Percentiles rank a stretch among this genome's conserved stretches.
Evolutionary conservation across 2,797 vertebrate genomes (phyloP).

Genomic region (Lepidocolaptes lacrymiger): DNA sequence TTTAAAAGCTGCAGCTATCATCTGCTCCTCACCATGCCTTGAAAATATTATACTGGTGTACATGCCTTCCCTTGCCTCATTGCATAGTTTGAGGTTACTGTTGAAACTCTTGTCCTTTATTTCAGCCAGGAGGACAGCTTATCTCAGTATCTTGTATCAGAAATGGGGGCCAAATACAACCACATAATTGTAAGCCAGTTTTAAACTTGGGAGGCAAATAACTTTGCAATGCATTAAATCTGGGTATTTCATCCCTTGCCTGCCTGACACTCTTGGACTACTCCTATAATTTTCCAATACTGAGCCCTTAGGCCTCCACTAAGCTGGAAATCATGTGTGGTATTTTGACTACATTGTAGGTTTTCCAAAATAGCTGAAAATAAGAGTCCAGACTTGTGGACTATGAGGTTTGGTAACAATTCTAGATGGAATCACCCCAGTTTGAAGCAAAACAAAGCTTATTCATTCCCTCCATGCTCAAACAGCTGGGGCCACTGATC

Average conservation of each 20-base stretch:
- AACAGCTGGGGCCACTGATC: background rate
- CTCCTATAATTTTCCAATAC: background rate
- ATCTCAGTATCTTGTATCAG: background rate
- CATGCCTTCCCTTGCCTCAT: background rate
- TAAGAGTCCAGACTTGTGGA: background rate
- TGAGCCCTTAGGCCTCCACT: background rate
- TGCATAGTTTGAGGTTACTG: background rate
- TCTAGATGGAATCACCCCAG: background rate
- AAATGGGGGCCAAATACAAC: background rate
- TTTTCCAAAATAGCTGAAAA: background rate
- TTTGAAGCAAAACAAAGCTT: background rate
- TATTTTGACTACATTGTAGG: background rate
- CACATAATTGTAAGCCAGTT: background rate
- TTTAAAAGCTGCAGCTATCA: background rate
- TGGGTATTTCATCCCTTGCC: background rate
- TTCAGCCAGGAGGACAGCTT: background rate
- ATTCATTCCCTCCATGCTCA: background rate
- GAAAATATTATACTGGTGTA: background rate
- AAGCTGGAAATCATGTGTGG: background rate
- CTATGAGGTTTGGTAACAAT: background rate
- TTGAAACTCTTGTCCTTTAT: background rate
- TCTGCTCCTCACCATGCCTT: background rate
- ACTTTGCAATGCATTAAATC: background rate
- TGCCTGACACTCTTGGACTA: background rate
- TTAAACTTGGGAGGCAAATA: background rate